Percentiles rank a stretch among this genome's conserved stretches.
These are phyloP conservation scores for Emydura subglobosa DNA, from an alignment of 2,113 vertebrate genomes.

Conservation along the genomic window DNA sequence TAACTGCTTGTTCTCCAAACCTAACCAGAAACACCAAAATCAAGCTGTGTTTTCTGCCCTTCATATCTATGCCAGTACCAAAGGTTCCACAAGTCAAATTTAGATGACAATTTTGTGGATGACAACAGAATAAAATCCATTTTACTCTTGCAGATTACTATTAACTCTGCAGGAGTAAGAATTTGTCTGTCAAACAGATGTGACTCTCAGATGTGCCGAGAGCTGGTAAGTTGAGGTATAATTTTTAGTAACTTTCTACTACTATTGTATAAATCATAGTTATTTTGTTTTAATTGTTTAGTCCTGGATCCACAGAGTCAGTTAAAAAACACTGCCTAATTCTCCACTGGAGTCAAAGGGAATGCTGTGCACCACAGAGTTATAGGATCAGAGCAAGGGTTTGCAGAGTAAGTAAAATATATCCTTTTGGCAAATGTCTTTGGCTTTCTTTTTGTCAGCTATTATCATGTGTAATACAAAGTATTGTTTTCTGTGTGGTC, in stretches of 20 bases:
- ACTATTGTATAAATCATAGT: neutral
- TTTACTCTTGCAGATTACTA: neutral
- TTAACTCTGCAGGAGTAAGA: neutral
- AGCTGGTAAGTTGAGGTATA: neutral
- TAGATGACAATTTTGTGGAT: neutral
- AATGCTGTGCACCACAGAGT: neutral
- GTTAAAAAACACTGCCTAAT: neutral
- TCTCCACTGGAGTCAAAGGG: neutral
- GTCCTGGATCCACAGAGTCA: neutral
- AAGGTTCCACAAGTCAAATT: neutral
- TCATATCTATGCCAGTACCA: neutral
- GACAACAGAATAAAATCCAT: neutral
- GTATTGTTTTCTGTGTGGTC: neutral
- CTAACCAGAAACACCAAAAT: neutral
- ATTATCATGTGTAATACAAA: neutral
- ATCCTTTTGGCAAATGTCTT: neutral
- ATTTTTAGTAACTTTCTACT: neutral
- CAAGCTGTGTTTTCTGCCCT: neutral
- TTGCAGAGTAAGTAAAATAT: neutral
- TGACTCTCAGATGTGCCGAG: neutral
- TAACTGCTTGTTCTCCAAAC: neutral
- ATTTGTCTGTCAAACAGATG: neutral
- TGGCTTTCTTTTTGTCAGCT: neutral
- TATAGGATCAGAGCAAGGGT: neutral
- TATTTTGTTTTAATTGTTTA: neutral